These are phyloP conservation scores for Drosophila monieri DNA, from an alignment of 2,888 invertebrate genomes.

Conservation along the genomic window DNA sequence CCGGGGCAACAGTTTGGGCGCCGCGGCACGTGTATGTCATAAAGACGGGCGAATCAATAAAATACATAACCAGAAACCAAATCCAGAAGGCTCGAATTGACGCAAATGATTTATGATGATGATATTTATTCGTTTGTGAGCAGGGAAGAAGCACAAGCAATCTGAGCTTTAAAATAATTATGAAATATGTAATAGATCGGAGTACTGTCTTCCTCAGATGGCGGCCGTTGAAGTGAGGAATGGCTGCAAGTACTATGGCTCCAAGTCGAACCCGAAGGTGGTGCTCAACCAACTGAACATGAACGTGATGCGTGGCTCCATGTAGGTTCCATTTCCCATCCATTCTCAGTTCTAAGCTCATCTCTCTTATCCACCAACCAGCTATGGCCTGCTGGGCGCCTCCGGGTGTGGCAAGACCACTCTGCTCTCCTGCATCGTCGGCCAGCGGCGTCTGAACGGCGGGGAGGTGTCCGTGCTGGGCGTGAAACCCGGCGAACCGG, in stretches of 20 bases:
- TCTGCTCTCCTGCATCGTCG: conserved; percentile 92
- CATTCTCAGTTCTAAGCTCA: no score
- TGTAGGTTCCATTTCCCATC: conserved; percentile 87
- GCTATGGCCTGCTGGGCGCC: conserved; percentile 94
- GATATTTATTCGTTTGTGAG: not conserved
- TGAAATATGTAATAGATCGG: not conserved
- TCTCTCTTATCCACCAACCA: conserved; percentile 69
- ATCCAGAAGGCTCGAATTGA: conserved; percentile 60
- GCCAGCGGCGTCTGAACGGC: conserved; percentile 88
- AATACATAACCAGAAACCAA: conserved; percentile 70
- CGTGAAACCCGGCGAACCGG: conserved; percentile 88
- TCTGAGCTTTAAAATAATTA: no score
- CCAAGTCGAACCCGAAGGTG: conserved; percentile 85
- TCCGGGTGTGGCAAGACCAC: conserved; percentile 97
- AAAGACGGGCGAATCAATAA: conserved; percentile 73
- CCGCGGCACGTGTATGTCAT: conserved; percentile 67
- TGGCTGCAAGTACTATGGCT: conserved; percentile 89
- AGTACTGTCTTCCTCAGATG: conserved; percentile 59
- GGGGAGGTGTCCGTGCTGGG: conserved; percentile 92
- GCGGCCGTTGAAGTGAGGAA: conserved; percentile 88
- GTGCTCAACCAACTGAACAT: conserved; percentile 89
- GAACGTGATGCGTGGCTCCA: conserved; percentile 90
- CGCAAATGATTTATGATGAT: conserved; percentile 63
- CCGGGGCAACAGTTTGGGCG: conserved; percentile 50
- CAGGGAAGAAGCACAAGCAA: not conserved